A percentile compares a stretch with the other conserved stretches of the same genome.
These are phyloP conservation scores for Molorchus minor DNA, from an alignment of 2,888 invertebrate genomes.

Conservation along the genomic window DNA sequence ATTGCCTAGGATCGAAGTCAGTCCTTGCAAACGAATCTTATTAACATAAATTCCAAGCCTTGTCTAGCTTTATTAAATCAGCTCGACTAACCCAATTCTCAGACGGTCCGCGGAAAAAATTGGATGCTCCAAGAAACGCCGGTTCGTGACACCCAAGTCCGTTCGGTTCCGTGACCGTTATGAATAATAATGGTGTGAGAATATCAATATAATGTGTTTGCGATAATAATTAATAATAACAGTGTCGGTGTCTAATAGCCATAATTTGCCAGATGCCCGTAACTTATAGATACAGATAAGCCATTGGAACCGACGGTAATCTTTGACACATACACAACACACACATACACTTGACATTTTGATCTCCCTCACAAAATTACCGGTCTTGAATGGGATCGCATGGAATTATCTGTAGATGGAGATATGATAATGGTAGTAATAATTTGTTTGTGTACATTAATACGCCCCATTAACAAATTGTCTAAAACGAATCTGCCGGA, in stretches of 20 bases:
- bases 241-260: constrained; percentile 5
- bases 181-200: constrained; percentile 25
- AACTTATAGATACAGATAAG: constrained; percentile 18
- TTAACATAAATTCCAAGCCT: constrained; percentile 12
- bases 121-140: constrained; percentile 17
- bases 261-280: constrained; percentile 1
- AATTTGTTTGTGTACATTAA: constrained; percentile 16
- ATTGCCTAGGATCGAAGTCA: background rate
- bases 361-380: constrained; percentile 5
- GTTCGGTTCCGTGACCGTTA: constrained; percentile 13
- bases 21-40: constrained; percentile 1
- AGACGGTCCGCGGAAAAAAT: constrained; percentile 9
- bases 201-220: constrained; percentile 13
- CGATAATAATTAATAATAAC: constrained; percentile 11
- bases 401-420: background rate
- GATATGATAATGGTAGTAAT: constrained; percentile 7
- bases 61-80: background rate
- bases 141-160: constrained; percentile 18
- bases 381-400: background rate
- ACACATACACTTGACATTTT: constrained; percentile 23
- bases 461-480: constrained; percentile 6
- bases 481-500: background rate
- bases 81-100: constrained; percentile 17
- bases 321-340: constrained; percentile 18
- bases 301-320: background rate